Percentiles rank a stretch among this genome's conserved stretches.
These are phyloP conservation scores for Drosophila infuscata DNA, from an alignment of 2,888 invertebrate genomes.

Conservation along the genomic window DNA sequence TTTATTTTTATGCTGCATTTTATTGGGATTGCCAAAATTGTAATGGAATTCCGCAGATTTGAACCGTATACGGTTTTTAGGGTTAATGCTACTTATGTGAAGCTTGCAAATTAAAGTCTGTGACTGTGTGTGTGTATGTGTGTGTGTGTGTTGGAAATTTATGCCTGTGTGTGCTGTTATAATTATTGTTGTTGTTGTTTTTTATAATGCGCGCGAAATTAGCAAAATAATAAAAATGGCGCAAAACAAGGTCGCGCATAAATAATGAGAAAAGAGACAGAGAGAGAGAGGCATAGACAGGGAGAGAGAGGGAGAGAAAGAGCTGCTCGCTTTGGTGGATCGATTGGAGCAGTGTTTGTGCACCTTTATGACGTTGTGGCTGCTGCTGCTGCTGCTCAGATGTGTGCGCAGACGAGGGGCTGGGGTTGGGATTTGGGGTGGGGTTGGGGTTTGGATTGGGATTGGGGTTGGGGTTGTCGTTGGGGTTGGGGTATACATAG, in stretches of 20 bases:
- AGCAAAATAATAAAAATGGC: constrained; percentile 81
- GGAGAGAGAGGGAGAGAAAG: neutral
- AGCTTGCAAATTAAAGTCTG: constrained; percentile 6
- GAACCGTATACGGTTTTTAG: neutral
- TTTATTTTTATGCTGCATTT: neutral
- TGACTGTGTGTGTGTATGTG: constrained; percentile 17
- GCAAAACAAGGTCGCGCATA: constrained; percentile 80
- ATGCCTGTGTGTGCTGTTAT: constrained; percentile 31
- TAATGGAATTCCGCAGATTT: constrained; percentile 4
- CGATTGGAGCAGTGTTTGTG: constrained; percentile 68
- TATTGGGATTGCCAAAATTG: neutral
- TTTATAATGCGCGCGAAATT: constrained; percentile 76
- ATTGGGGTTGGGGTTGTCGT: constrained; percentile 1
- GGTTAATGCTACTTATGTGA: constrained; percentile 7
- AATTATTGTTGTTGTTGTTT: constrained; percentile 35
- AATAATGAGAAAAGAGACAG: constrained; percentile 75
- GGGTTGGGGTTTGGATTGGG: neutral
- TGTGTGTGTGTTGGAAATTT: constrained; percentile 33
- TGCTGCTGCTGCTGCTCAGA: neutral
- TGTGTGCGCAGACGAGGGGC: neutral
- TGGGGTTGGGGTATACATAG: constrained; percentile 11
- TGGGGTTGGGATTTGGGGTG: neutral
- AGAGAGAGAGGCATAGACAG: too few relatives aligned
- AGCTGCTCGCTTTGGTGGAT: constrained; percentile 73
- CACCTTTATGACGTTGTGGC: constrained; percentile 59